Base-by-base conservation (phyloP, 2,797 vertebrate species). In the Pterois miles region DNA sequence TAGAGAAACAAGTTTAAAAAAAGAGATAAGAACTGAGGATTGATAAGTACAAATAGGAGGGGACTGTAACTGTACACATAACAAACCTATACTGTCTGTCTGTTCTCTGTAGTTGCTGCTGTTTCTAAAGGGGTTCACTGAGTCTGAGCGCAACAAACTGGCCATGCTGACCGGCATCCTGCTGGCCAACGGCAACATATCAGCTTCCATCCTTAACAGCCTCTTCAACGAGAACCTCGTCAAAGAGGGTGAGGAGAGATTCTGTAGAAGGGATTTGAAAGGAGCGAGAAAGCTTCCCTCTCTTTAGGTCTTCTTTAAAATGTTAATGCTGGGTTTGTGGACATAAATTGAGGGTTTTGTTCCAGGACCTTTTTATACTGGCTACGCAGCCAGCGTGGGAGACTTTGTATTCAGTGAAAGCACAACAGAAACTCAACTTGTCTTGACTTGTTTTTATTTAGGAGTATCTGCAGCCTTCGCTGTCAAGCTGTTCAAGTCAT, bases 171-270 rank as follows among this genome's bases (percentile, higher is more conserved):
- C 98, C 3, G 98, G 97, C 74, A 98, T 99, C 91, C 97, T 99
- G 91, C 94, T 99, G 92, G 97, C 97, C 92, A 98, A 98, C 0
- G 97, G 97, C 76, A 97, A 96, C 80, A 96, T 99, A 81, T 98
- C 97, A 5, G 97, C 98, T 31, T 97, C 97, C 9, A 98, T 99
- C 95, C 96, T 99, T 82, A 97, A 91, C 95, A 99, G 98, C 93
- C 97, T 99, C 74, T 99, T 95, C 93, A 99, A 99, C 62, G 98
- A 99, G 94, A 98, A 99, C 92, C 95, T 99, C 86, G 97, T 99
- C 86, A 99, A 99, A 94, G 98, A 99, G 94, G 98, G 98, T 98
- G 87, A 92, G 79, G 8, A 31, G 18, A 4, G 23, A 31, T 3
- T 11, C 14, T 14, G 1, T 20, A 5, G 18, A 40, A 22, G 29